Evolutionary conservation across 2,888 invertebrate species (phyloP).

Genomic region (Bunonema sp.): DNA sequence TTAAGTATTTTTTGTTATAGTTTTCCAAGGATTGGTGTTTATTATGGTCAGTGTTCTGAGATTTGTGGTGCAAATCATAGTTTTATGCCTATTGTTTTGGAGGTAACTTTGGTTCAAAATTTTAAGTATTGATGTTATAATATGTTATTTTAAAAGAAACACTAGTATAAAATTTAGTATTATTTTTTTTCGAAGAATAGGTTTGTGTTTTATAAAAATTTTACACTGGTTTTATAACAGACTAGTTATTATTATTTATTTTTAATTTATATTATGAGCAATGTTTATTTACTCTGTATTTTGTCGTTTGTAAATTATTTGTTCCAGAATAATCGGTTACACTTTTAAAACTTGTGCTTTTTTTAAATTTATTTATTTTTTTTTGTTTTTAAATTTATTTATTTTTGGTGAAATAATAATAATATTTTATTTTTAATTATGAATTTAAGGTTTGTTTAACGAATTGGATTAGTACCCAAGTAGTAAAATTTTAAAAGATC

Average conservation of each 20-base stretch:
- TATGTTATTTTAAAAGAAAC: constrained; percentile 14
- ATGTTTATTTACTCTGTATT: constrained; percentile 23
- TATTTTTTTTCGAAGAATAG: constrained; percentile 22
- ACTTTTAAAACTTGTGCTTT: constrained; percentile 27
- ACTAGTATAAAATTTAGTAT: constrained; percentile 28
- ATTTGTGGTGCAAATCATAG: constrained; percentile 67
- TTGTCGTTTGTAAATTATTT: constrained; percentile 26
- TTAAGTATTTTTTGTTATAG: constrained; percentile 52
- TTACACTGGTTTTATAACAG: constrained; percentile 22
- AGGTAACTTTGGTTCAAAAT: constrained; percentile 19
- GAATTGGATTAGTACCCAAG: constrained; percentile 28
- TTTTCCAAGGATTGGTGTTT: constrained; percentile 56
- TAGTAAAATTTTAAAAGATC: constrained; percentile 26
- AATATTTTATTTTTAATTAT: constrained; percentile 9
- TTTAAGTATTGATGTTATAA: constrained; percentile 23
- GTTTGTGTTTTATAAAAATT: constrained; percentile 23
- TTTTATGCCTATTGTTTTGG: constrained; percentile 59
- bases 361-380: constrained; percentile 20
- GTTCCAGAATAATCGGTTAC: constrained; percentile 35
- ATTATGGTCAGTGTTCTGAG: constrained; percentile 65
- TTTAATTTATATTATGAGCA: constrained; percentile 25
- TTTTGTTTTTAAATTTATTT: constrained; percentile 54
- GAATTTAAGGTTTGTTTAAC: constrained; percentile 21
- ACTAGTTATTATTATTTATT: constrained; percentile 30
- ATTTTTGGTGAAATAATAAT: constrained; percentile 51